Evolutionary conservation across 2,888 invertebrate species (phyloP).

Genomic region (Vanessa cardui): DNA sequence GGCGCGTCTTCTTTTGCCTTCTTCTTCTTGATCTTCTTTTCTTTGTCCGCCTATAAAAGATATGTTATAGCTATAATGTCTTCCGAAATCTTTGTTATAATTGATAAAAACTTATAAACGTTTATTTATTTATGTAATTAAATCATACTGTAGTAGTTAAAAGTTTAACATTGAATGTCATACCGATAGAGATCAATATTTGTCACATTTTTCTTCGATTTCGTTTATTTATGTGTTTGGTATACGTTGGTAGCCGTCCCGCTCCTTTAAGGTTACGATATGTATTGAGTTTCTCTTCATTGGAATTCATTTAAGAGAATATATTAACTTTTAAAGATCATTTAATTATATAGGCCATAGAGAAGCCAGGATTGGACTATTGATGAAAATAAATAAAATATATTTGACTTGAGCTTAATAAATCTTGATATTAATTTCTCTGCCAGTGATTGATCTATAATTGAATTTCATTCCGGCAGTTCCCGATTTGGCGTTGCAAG

Average conservation of each 20-base stretch:
- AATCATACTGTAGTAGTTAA: too few species aligned
- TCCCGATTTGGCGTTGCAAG: slow-evolving; percentile 23
- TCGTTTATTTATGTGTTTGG: not conserved
- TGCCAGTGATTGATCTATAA: slow-evolving; percentile 29
- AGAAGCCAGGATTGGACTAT: not conserved
- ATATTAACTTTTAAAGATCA: too few species aligned
- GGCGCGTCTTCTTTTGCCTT: slow-evolving; percentile 86
- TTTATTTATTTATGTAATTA: too few species aligned
- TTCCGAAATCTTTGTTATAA: too few species aligned
- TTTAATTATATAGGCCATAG: too few species aligned
- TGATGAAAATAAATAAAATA: not conserved
- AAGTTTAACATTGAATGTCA: too few species aligned
- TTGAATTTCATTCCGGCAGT: slow-evolving; percentile 27
- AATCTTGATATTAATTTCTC: slow-evolving; percentile 16
- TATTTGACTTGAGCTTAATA: not conserved
- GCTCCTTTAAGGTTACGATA: not conserved
- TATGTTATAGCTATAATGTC: not conserved
- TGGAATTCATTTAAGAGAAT: too few species aligned
- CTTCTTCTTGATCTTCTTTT: slow-evolving; percentile 88
- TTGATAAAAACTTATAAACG: too few species aligned
- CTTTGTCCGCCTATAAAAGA: slow-evolving; percentile 91
- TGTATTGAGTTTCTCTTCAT: too few species aligned
- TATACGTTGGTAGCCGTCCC: not conserved
- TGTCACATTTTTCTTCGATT: not conserved
- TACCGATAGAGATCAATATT: not conserved